Evolutionary conservation across 2,888 invertebrate species (phyloP).

Genomic region (Cantharis rufa): DNA sequence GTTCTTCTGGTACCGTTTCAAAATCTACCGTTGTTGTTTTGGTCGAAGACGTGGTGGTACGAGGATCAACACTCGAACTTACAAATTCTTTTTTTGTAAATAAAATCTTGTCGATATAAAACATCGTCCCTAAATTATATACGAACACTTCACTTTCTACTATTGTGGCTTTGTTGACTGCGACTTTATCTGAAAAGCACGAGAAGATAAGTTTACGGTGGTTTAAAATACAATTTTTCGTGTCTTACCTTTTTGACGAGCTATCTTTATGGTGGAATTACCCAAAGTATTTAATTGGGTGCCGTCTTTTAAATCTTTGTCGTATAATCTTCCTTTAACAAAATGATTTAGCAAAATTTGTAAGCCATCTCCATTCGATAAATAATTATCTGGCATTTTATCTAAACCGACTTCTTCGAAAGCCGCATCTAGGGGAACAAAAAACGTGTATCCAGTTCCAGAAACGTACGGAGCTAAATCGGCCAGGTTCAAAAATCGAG

Average conservation of each 20-base stretch:
- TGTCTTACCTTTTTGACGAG: constrained; percentile 53
- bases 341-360: constrained; percentile 66
- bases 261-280: constrained; percentile 61
- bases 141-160: constrained; percentile 67
- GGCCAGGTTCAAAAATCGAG: constrained; percentile 65
- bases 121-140: constrained; percentile 69
- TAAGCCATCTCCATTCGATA: constrained; percentile 62
- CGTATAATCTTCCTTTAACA: constrained; percentile 64
- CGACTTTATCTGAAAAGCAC: constrained; percentile 55
- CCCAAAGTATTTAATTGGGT: constrained; percentile 61
- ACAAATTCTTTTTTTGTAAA: constrained; percentile 52
- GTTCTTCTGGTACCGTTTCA: constrained; percentile 52
- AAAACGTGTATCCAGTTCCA: constrained; percentile 70
- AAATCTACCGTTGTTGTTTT: constrained; percentile 32
- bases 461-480: constrained; percentile 66
- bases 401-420: constrained; percentile 66
- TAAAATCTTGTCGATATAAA: constrained; percentile 64
- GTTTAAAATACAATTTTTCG: not conserved
- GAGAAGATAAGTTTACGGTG: not conserved
- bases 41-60: not conserved
- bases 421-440: constrained; percentile 71
- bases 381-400: constrained; percentile 61
- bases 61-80: constrained; percentile 30
- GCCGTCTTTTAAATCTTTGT: constrained; percentile 62
- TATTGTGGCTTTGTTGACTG: constrained; percentile 62